These are phyloP conservation scores for Alouatta palliata DNA, from an alignment of 2,113 vertebrate genomes.

Conservation along the genomic window DNA sequence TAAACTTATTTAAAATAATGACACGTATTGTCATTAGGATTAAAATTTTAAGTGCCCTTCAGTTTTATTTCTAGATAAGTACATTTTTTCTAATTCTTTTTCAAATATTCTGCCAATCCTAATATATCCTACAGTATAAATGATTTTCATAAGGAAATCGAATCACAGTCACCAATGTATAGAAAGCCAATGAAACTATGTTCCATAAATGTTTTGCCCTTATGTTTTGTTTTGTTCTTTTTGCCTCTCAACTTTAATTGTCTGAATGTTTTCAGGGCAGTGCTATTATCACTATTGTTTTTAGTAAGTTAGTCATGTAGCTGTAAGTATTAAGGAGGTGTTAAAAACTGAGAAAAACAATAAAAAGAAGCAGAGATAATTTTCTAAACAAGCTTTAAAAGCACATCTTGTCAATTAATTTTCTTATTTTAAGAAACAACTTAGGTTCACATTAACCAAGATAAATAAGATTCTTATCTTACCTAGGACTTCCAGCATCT, in stretches of 20 bases:
- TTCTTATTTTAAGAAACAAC: not conserved
- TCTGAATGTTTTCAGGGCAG: not conserved
- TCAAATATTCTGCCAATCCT: not conserved
- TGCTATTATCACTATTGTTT: accelerated
- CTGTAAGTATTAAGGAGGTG: too few species aligned
- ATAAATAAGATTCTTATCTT: not conserved
- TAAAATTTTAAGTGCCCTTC: not conserved
- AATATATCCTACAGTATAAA: not conserved
- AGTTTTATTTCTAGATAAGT: not conserved
- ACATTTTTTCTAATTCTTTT: not conserved
- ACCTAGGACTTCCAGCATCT: not conserved
- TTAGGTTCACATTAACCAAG: not conserved
- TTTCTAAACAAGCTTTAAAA: not conserved
- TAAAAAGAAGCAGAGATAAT: not conserved
- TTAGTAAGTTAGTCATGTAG: not conserved
- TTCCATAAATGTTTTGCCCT: not conserved
- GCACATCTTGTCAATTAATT: not conserved
- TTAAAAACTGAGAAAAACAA: not conserved
- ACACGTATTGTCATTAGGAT: not conserved
- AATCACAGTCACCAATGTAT: not conserved
- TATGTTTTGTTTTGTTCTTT: not conserved
- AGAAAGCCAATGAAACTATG: not conserved
- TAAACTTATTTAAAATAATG: not conserved
- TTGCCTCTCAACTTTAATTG: not conserved
- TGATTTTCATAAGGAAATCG: not conserved